Conservation (phyloP, 2,797 vertebrate species). For the Rachycentron canadum region DNA sequence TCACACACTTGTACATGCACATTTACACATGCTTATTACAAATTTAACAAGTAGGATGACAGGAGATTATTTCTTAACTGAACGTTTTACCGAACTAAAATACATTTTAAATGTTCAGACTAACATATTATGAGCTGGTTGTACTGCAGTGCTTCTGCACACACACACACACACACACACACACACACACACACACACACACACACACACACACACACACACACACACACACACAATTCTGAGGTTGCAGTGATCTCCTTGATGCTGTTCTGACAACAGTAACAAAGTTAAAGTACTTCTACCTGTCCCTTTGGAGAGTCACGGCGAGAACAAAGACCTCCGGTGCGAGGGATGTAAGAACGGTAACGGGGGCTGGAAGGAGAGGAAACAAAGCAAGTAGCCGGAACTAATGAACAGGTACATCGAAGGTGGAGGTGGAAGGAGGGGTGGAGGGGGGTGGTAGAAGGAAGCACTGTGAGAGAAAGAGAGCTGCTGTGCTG, state of each 20-base stretch:
- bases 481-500: slow-evolving; percentile 2
- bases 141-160: slow-evolving; percentile 36
- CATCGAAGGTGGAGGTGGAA: slow-evolving; percentile 18
- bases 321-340: slow-evolving; percentile 66
- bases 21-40: slow-evolving; percentile 1
- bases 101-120: slow-evolving; percentile 18
- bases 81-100: neutral
- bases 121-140: slow-evolving; percentile 10
- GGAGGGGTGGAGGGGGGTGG: too few relatives aligned
- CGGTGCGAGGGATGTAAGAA: slow-evolving; percentile 46
- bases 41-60: neutral
- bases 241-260: slow-evolving; percentile 61
- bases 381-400: slow-evolving; percentile 61
- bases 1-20: neutral
- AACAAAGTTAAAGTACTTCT: slow-evolving; percentile 60
- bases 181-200: slow-evolving; percentile 9
- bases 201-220: slow-evolving; percentile 6
- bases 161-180: too few relatives aligned
- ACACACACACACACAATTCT: slow-evolving; percentile 19
- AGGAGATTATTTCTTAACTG: neutral
- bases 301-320: slow-evolving; percentile 61
- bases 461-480: neutral
- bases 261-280: slow-evolving; percentile 56
- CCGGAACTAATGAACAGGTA: slow-evolving; percentile 68
- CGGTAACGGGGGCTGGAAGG: slow-evolving; percentile 24